These are phyloP conservation scores for Prochilodus magdalenae DNA, from an alignment of 2,113 vertebrate species.

Conservation along the genomic window DNA sequence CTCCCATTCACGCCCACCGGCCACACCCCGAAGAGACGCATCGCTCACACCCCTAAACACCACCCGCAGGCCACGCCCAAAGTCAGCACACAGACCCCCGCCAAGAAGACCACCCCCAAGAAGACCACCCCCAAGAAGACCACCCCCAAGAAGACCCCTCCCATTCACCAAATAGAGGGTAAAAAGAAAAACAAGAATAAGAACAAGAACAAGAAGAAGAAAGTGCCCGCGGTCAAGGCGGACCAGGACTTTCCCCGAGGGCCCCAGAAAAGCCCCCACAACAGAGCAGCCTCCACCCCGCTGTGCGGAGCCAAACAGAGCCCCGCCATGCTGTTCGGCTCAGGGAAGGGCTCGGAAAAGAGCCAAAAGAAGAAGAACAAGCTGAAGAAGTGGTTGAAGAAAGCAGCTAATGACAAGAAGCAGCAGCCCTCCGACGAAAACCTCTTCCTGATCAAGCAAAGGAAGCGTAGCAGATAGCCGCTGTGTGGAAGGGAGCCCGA, in stretches of 20 bases:
- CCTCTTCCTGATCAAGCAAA: conserved; percentile 78
- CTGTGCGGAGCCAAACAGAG: not conserved
- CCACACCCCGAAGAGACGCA: conserved; percentile 30
- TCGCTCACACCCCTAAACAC: conserved; percentile 46
- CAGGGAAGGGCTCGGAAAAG: conserved; percentile 7
- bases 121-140: not conserved
- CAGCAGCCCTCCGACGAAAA: conserved; percentile 70
- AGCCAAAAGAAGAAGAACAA: conserved; percentile 25
- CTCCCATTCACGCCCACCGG: not conserved
- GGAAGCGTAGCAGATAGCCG: conserved; percentile 44
- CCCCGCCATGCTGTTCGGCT: not conserved
- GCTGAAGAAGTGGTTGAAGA: conserved; percentile 38
- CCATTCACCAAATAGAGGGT: not conserved
- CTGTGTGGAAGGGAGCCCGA: not conserved
- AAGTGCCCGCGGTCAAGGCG: conserved; percentile 39
- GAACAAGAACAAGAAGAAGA: conserved; percentile 12
- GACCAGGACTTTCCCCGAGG: conserved; percentile 69
- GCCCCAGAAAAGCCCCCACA: conserved; percentile 8
- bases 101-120: not conserved
- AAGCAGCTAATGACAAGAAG: conserved; percentile 28
- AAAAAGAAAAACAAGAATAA: conserved; percentile 48
- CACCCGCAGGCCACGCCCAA: not conserved
- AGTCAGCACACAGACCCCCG: not conserved
- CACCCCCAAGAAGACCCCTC: not conserved
- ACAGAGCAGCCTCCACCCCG: not conserved